These are phyloP conservation scores for Pampusana beccarii DNA, from an alignment of 2,113 vertebrate species.

Conservation along the genomic window DNA sequence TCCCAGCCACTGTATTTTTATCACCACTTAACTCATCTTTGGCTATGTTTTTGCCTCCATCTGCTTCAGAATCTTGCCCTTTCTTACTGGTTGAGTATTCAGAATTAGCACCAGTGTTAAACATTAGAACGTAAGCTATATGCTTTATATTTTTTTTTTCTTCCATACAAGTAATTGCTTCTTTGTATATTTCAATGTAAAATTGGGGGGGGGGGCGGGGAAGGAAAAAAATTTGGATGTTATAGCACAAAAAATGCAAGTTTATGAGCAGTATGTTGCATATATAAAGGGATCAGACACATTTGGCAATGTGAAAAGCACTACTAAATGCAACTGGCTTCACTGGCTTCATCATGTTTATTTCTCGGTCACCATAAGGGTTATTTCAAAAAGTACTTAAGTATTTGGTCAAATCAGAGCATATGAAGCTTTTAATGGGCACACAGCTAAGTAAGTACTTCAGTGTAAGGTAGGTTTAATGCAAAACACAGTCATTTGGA, in stretches of 20 bases:
- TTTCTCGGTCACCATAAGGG: not conserved
- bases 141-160: not conserved
- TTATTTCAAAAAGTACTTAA: not conserved
- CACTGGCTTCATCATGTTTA: not conserved
- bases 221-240: not conserved
- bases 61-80: not conserved
- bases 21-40: constrained; percentile 9
- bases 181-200: not conserved
- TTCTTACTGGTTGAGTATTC: not conserved
- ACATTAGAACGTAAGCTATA: not conserved
- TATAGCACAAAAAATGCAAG: not conserved
- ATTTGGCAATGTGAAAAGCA: not conserved
- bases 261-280: not conserved
- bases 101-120: not conserved
- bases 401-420: not conserved
- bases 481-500: not conserved
- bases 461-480: not conserved
- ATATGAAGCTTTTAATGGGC: not conserved
- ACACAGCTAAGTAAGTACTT: not conserved
- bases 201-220: not conserved
- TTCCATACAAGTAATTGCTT: not conserved
- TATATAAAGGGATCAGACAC: not conserved
- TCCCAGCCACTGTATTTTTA: constrained; percentile 35
- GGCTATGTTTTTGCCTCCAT: not conserved
- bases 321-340: not conserved